Conservation (phyloP, 2,797 vertebrate genomes). For the Parauchenoglanis punctatus region DNA sequence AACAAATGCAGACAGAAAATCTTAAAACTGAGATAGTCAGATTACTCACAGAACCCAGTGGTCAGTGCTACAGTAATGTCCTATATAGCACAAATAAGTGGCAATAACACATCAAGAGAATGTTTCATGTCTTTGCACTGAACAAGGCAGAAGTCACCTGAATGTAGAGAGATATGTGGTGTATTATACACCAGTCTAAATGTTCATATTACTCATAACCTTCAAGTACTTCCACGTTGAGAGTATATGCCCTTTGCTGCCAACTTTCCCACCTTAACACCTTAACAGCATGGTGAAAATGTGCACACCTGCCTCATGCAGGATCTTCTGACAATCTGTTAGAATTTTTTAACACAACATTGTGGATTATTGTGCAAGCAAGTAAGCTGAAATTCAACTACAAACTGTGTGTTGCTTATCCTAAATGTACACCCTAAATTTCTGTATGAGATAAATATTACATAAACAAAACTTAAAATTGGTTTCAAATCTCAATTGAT, state of each 20-base stretch:
- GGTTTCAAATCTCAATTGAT: neutral
- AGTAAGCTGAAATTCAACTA: neutral
- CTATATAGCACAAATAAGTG: neutral
- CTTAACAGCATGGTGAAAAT: constrained; percentile 62
- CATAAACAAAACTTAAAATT: neutral
- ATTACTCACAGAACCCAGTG: neutral
- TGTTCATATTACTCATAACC: constrained; percentile 4
- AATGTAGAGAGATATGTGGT: constrained; percentile 19
- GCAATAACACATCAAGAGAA: neutral
- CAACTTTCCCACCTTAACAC: constrained; percentile 64
- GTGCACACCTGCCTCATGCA: constrained; percentile 38
- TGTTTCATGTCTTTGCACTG: neutral
- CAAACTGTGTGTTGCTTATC: neutral
- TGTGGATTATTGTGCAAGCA: neutral
- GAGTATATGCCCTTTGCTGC: constrained; percentile 57
- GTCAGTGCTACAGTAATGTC: neutral
- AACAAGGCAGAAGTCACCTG: neutral
- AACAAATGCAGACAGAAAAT: neutral
- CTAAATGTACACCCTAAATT: neutral
- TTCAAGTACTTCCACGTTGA: constrained; percentile 54
- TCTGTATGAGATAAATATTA: neutral
- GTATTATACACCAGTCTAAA: constrained; percentile 43
- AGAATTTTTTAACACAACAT: constrained; percentile 5
- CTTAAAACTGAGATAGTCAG: neutral
- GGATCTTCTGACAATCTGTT: constrained; percentile 13